Percentiles rank a stretch among this genome's conserved stretches.
phyloP scores from a whole-genome alignment of 2,888 invertebrate genomes.

The Enoplolaimus lenunculus region DNA sequence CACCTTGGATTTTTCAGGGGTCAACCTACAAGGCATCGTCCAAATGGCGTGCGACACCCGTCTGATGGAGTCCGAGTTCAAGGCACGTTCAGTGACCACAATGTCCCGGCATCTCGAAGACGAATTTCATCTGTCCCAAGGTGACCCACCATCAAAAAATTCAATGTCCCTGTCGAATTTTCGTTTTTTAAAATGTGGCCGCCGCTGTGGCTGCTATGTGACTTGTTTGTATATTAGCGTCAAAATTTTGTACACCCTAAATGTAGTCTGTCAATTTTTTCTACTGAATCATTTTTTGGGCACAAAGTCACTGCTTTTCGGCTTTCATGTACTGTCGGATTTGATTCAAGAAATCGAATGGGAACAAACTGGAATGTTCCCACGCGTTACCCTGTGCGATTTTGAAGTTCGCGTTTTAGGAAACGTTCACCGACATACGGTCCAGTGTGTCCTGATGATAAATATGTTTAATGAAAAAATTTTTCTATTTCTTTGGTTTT shows the following conservation, averaged over 20 bases:
- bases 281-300: conserved; percentile 37
- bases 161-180: background rate
- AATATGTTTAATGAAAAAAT: conserved; percentile 41
- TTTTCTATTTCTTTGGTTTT: conserved; percentile 36
- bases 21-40: conserved; percentile 39
- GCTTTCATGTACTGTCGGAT: conserved; percentile 37
- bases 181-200: conserved; percentile 26
- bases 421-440: conserved; percentile 35
- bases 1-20: conserved; percentile 34
- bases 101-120: conserved; percentile 42
- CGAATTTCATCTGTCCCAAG: conserved; percentile 32
- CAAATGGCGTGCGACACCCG: conserved; percentile 41
- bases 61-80: conserved; percentile 38
- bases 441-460: conserved; percentile 40
- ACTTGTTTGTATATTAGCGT: conserved; percentile 39
- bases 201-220: conserved; percentile 40
- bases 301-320: conserved; percentile 36
- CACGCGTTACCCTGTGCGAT: conserved; percentile 39
- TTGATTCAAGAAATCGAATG: conserved; percentile 38
- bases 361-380: conserved; percentile 41
- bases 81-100: conserved; percentile 38
- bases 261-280: conserved; percentile 38
- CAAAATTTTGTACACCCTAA: conserved; percentile 37
- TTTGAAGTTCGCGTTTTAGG: conserved; percentile 31
- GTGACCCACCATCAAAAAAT: background rate